Percentiles rank a stretch among this genome's conserved stretches.
phyloP scores from a whole-genome alignment of 2,113 vertebrate genomes.

The Muntiacus reevesi region DNA sequence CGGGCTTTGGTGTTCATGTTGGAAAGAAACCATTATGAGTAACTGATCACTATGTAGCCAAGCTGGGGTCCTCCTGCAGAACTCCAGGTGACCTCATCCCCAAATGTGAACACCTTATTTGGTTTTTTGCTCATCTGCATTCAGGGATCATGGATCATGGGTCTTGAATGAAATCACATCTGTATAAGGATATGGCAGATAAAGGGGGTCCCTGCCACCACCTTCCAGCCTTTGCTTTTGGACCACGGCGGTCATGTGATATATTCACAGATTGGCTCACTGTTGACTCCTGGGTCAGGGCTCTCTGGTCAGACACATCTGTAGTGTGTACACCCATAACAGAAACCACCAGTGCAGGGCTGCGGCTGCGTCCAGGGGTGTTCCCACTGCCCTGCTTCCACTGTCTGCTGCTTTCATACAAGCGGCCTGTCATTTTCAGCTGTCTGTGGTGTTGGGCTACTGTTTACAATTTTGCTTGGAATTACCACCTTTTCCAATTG shows the following conservation, averaged over 20 bases:
- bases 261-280: not conserved
- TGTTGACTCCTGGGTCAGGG: not conserved
- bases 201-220: not conserved
- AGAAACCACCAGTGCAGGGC: not conserved
- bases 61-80: not conserved
- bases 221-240: not conserved
- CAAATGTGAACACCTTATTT: not conserved
- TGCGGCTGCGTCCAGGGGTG: not conserved
- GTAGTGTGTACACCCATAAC: not conserved
- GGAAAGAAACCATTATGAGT: not conserved
- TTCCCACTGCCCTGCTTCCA: not conserved
- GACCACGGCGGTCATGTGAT: not conserved
- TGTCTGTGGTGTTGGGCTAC: not conserved
- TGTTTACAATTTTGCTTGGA: not conserved
- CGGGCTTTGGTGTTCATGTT: not conserved
- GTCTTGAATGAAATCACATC: not conserved
- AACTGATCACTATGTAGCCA: not conserved
- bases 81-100: not conserved
- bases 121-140: not conserved
- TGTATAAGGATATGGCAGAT: not conserved
- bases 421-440: not conserved
- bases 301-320: not conserved
- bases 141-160: not conserved
- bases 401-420: not conserved
- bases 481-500: not conserved